These are phyloP conservation scores for Scomber colias DNA, from an alignment of 2,113 vertebrate species.

Conservation along the genomic window DNA sequence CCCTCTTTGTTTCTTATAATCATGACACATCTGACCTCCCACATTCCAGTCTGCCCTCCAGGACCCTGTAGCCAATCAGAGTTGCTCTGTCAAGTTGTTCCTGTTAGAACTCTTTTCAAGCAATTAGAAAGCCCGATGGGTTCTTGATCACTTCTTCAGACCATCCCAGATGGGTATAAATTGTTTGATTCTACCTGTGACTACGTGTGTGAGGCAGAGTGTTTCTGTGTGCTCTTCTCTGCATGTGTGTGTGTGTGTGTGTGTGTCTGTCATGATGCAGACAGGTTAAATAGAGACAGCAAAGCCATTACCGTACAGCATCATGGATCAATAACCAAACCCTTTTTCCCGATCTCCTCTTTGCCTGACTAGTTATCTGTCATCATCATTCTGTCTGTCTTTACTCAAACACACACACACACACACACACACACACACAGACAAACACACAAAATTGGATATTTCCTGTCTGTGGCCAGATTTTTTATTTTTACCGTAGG, in stretches of 20 bases:
- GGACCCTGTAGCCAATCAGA: conserved; percentile 32
- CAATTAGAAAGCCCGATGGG: conserved; percentile 47
- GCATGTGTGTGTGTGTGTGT: conserved; percentile 7
- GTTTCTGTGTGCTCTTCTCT: not conserved
- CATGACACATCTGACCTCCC: conserved; percentile 56
- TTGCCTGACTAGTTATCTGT: conserved; percentile 32
- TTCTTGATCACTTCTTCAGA: conserved; percentile 53
- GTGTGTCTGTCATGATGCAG: conserved; percentile 29
- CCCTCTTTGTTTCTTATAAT: conserved; percentile 36
- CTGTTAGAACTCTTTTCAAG: conserved; percentile 42
- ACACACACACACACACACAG: too few species aligned
- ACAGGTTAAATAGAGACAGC: conserved; percentile 48
- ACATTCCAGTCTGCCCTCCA: conserved; percentile 33
- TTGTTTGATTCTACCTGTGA: conserved; percentile 6
- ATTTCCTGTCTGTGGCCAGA: conserved; percentile 19
- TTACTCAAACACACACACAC: too few species aligned
- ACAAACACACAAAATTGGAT: not conserved
- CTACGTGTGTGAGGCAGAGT: not conserved
- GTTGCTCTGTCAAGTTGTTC: conserved; percentile 32
- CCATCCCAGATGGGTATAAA: conserved; percentile 13
- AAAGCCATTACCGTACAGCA: conserved; percentile 43
- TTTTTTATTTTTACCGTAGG: conserved; percentile 14
- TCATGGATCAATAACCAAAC: conserved; percentile 44
- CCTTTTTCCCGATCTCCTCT: conserved; percentile 6
- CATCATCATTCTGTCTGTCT: conserved; percentile 11